Conservation (phyloP, 2,888 invertebrate genomes). For the Embidobia sp. region DNA sequence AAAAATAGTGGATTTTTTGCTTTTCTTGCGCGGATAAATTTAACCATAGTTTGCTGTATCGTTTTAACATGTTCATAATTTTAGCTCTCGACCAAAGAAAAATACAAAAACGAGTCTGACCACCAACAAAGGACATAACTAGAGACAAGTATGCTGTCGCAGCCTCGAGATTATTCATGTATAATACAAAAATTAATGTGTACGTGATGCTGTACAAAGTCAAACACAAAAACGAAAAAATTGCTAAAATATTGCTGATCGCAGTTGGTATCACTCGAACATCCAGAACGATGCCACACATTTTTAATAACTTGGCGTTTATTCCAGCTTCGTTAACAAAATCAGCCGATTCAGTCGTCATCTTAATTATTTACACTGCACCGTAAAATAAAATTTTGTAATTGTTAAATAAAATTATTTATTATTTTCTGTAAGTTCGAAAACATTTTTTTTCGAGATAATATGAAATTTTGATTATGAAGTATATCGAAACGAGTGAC, state of each 20-base stretch:
- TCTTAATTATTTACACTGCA: not conserved
- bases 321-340: constrained; percentile 35
- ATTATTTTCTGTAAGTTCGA: not conserved
- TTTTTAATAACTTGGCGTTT: constrained; percentile 38
- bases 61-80: constrained; percentile 20
- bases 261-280: not conserved
- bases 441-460: too few relatives aligned
- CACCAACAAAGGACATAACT: constrained; percentile 54
- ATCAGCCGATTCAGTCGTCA: not conserved
- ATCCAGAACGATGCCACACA: constrained; percentile 45
- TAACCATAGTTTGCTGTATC: constrained; percentile 29
- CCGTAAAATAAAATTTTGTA: too few relatives aligned
- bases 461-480: too few relatives aligned
- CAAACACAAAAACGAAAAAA: constrained; percentile 29
- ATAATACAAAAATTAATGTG: constrained; percentile 23
- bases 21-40: constrained; percentile 10
- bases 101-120: constrained; percentile 39
- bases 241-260: constrained; percentile 19
- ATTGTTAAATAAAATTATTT: not conserved
- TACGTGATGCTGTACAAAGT: constrained; percentile 37
- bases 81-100: constrained; percentile 29
- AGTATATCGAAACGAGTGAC: not conserved
- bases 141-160: constrained; percentile 36
- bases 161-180: constrained; percentile 33
- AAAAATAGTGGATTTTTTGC: constrained; percentile 18